phyloP scores from a whole-genome alignment of 2,113 vertebrate genomes.

The Myrmophylax atrothorax region DNA sequence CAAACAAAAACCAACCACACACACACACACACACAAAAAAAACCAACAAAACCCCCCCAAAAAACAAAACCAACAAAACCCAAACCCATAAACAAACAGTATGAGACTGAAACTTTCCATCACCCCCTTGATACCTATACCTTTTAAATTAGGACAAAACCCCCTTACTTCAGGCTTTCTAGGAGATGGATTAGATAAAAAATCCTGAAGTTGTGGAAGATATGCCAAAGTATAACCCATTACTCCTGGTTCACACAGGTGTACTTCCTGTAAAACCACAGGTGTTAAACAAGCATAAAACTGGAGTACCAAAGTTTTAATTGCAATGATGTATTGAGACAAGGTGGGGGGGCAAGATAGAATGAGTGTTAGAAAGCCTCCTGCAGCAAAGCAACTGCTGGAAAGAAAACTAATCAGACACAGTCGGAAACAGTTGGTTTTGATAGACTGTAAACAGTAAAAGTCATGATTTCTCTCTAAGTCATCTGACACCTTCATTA shows the following conservation, averaged over 20 bases:
- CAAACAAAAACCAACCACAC: not conserved
- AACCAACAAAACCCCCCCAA: not conserved
- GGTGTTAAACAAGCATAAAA: not conserved
- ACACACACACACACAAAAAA: not conserved
- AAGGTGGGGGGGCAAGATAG: not conserved
- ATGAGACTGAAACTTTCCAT: not conserved
- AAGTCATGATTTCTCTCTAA: conserved; percentile 54
- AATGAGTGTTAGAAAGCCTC: not conserved
- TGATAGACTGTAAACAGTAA: conserved; percentile 32
- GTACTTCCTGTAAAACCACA: not conserved
- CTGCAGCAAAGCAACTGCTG: conserved; percentile 3
- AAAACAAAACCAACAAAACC: not conserved
- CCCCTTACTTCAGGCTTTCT: not conserved
- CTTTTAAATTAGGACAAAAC: not conserved
- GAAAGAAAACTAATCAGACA: conserved; percentile 42
- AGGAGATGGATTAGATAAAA: not conserved
- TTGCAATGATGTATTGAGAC: not conserved
- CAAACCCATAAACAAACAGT: not conserved
- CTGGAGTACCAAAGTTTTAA: not conserved
- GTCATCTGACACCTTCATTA: conserved; percentile 51
- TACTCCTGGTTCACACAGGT: not conserved
- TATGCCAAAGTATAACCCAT: not conserved
- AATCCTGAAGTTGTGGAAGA: not conserved
- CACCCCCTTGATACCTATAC: not conserved
- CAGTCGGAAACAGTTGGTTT: not conserved